Conservation (phyloP, 2,113 vertebrate genomes). For the Geococcyx californianus region DNA sequence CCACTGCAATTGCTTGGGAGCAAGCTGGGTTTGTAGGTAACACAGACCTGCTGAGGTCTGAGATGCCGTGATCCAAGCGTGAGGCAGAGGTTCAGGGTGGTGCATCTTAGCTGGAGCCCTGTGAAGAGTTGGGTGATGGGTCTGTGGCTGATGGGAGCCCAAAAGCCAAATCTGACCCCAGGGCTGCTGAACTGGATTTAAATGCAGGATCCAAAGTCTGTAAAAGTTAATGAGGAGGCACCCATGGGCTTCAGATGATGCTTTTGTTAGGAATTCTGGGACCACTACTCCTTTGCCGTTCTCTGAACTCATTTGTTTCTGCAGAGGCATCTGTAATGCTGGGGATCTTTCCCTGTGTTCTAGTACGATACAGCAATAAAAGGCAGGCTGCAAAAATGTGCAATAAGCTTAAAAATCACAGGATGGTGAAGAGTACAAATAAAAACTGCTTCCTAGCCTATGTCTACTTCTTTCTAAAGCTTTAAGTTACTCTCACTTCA, state of each 20-base stretch:
- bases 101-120: not conserved
- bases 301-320: not conserved
- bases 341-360: not conserved
- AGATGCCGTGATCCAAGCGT: not conserved
- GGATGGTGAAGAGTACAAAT: not conserved
- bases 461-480: not conserved
- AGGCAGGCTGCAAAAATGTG: not conserved
- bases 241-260: not conserved
- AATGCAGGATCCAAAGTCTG: not conserved
- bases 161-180: not conserved
- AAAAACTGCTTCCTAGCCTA: not conserved
- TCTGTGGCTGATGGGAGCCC: not conserved
- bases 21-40: fast-evolving
- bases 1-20: not conserved
- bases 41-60: not conserved
- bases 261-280: not conserved
- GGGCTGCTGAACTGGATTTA: not conserved
- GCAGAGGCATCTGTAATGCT: not conserved
- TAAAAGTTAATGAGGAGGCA: not conserved
- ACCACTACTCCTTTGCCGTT: not conserved
- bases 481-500: slow-evolving; percentile 17
- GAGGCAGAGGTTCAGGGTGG: not conserved
- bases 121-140: not conserved
- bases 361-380: not conserved
- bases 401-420: not conserved